Evolutionary conservation across 2,113 vertebrate genomes (phyloP).

Genomic region (Dendropsophus ebraccatus): DNA sequence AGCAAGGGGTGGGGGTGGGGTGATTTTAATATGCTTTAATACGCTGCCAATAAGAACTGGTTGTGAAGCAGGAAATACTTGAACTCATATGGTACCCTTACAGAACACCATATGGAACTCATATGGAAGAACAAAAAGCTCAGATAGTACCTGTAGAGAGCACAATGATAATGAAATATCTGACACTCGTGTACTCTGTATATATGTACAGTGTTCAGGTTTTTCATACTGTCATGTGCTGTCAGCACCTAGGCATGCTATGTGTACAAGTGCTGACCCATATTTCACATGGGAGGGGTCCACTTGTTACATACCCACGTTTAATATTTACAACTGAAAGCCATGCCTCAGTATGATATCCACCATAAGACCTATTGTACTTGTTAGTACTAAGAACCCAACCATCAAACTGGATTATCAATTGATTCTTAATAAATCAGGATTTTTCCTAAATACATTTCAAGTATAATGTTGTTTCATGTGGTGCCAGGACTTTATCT

Average conservation of each 20-base stretch:
- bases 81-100: background rate
- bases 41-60: too few species aligned
- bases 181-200: too few species aligned
- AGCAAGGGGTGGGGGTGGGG: too few species aligned
- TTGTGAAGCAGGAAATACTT: background rate
- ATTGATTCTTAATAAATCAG: background rate
- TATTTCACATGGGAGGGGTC: background rate
- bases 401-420: background rate
- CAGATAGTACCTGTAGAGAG: background rate
- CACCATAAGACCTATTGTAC: background rate
- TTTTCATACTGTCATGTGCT: too few species aligned
- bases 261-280: background rate
- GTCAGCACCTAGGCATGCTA: background rate
- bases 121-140: too few species aligned
- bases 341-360: too few species aligned
- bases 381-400: background rate
- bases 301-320: background rate
- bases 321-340: too few species aligned
- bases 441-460: background rate
- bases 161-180: background rate
- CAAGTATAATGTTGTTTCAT: background rate
- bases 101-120: background rate
- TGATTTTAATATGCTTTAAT: too few species aligned
- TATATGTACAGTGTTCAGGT: too few species aligned
- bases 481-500: background rate